phyloP scores from a whole-genome alignment of 2,797 vertebrate species.

The Heteromormyrus szaboi region DNA sequence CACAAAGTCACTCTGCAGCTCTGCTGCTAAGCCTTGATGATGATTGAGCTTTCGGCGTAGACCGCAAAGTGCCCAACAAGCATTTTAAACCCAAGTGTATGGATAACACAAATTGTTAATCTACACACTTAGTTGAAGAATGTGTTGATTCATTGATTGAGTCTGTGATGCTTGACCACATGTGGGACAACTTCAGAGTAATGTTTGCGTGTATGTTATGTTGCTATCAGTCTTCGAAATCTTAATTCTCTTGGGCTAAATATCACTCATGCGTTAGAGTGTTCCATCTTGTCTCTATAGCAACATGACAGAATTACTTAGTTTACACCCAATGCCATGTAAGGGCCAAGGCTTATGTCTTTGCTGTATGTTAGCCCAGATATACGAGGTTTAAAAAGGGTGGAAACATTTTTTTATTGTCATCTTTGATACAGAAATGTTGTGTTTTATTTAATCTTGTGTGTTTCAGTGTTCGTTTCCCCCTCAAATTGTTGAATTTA shows the following conservation, averaged over 20 bases:
- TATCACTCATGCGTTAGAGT: slow-evolving; percentile 26
- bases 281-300: slow-evolving; percentile 39
- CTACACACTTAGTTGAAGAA: neutral
- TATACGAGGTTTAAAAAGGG: slow-evolving; percentile 15
- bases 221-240: slow-evolving; percentile 12
- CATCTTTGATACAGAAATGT: slow-evolving; percentile 7
- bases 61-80: neutral
- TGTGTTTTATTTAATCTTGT: slow-evolving; percentile 12
- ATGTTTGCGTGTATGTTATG: slow-evolving; percentile 22
- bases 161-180: slow-evolving; percentile 17
- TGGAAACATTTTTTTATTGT: slow-evolving; percentile 1
- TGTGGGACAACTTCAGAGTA: slow-evolving; percentile 23
- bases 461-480: neutral
- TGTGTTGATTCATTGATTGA: neutral
- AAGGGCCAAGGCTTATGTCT: neutral
- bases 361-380: slow-evolving; percentile 25
- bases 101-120: neutral
- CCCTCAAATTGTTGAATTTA: slow-evolving; percentile 14
- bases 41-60: neutral
- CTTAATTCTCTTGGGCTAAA: slow-evolving; percentile 29
- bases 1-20: neutral
- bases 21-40: neutral
- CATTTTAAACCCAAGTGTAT: neutral
- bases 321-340: slow-evolving; percentile 20
- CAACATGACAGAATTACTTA: slow-evolving; percentile 27